These are phyloP conservation scores for Glaucidium brasilianum DNA, from an alignment of 2,113 vertebrate genomes.

Conservation along the genomic window DNA sequence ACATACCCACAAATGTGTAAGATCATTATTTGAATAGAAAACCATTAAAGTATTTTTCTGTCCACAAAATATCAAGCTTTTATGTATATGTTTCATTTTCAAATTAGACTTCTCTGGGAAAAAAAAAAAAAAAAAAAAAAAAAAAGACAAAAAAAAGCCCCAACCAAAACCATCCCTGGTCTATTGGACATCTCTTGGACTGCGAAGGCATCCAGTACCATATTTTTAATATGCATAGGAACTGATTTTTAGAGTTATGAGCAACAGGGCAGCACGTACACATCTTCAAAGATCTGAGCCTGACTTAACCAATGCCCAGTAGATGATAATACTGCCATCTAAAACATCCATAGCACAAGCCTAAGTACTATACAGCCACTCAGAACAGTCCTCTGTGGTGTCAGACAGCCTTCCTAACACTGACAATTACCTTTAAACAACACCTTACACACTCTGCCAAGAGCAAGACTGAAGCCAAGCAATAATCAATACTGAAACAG, in stretches of 20 bases:
- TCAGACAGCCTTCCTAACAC: not conserved
- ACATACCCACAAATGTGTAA: not conserved
- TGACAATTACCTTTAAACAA: not conserved
- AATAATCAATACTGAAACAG: not conserved
- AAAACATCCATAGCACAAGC: not conserved
- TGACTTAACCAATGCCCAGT: not conserved
- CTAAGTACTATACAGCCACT: not conserved
- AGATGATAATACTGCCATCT: not conserved
- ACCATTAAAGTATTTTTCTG: not conserved
- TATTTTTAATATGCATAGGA: not conserved
- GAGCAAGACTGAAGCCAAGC: not conserved
- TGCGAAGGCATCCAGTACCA: not conserved
- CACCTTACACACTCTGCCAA: not conserved
- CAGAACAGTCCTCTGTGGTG: not conserved
- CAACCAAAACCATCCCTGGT: not conserved
- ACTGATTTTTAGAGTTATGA: not conserved
- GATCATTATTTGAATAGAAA: not conserved
- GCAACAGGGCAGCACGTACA: fast-evolving
- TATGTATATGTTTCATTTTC: not conserved
- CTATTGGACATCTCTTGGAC: not conserved
- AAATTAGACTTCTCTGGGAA: not conserved
- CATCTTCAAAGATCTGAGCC: not conserved
- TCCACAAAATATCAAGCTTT: not conserved
- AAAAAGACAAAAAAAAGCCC: no score
- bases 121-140: not conserved